A percentile compares a stretch with the other conserved stretches of the same genome.
Conservation (phyloP, 2,888 invertebrate species). For the Drosophila austrosaltans region DNA sequence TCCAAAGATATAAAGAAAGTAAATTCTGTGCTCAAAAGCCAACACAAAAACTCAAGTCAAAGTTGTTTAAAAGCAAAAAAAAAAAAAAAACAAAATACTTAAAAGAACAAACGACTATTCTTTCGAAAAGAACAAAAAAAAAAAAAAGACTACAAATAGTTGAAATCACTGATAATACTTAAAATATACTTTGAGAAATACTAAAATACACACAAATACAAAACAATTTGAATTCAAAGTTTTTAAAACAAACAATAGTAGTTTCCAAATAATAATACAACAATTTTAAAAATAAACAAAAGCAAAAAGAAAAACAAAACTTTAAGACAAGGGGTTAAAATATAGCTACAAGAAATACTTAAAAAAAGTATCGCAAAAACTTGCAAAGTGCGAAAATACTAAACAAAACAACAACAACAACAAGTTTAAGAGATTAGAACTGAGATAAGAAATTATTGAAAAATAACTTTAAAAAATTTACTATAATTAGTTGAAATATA, state of each 20-base stretch:
- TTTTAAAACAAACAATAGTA: slow-evolving; percentile 3
- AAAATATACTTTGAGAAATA: not conserved
- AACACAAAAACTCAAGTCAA: slow-evolving; percentile 10
- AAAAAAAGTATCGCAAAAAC: not conserved
- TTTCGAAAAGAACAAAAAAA: no score
- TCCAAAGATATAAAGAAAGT: slow-evolving; percentile 7
- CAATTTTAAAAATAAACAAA: slow-evolving; percentile 23
- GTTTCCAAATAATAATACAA: slow-evolving; percentile 7
- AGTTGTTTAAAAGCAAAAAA: not conserved
- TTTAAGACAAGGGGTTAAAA: not conserved
- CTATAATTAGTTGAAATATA: slow-evolving; percentile 11
- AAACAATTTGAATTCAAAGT: slow-evolving; percentile 1
- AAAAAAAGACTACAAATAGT: no score
- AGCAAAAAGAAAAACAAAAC: slow-evolving; percentile 8
- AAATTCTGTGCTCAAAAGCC: slow-evolving; percentile 13
- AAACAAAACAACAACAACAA: not conserved
- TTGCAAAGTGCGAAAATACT: slow-evolving; percentile 7
- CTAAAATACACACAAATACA: not conserved
- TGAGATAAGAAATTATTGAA: not conserved
- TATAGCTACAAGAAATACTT: not conserved
- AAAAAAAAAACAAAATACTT: not conserved
- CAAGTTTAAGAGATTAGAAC: not conserved
- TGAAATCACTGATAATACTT: not conserved
- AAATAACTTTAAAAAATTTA: not conserved
- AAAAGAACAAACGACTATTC: not conserved